Evolutionary conservation across 2,113 vertebrate genomes (phyloP).

Genomic region (Fregetta grallaria): DNA sequence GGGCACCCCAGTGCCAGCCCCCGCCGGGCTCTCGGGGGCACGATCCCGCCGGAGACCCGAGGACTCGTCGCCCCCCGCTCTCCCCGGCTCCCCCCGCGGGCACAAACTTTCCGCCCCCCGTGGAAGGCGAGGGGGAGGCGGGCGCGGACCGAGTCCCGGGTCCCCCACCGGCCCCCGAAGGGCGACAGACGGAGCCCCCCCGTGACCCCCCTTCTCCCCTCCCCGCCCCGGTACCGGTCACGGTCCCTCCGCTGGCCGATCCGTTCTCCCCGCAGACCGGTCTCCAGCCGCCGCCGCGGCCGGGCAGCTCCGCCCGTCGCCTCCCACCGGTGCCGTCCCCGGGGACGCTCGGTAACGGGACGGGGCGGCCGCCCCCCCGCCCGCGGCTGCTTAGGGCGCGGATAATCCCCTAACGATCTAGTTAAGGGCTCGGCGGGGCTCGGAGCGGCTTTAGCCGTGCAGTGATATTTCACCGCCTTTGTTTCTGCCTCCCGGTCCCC

Average conservation of each 20-base stretch:
- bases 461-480: constrained; percentile 30
- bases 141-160: too few species aligned
- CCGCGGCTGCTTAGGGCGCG: neutral
- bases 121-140: too few species aligned
- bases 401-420: constrained; percentile 51
- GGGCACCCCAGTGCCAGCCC: too few species aligned
- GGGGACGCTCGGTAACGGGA: neutral
- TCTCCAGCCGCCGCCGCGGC: neutral
- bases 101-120: too few species aligned
- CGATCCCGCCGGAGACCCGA: too few species aligned
- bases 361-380: neutral
- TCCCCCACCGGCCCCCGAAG: neutral
- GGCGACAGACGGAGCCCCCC: neutral
- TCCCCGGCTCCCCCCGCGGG: too few species aligned
- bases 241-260: neutral
- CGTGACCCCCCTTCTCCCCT: neutral
- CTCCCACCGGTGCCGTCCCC: neutral
- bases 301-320: neutral
- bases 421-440: constrained; percentile 46
- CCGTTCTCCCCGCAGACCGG: neutral
- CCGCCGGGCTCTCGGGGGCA: too few species aligned
- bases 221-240: neutral
- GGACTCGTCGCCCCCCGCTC: too few species aligned
- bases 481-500: neutral
- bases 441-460: constrained; percentile 13